Base-by-base conservation (phyloP, 1,140 invertebrate genomes). In the Dryas iulia region DNA sequence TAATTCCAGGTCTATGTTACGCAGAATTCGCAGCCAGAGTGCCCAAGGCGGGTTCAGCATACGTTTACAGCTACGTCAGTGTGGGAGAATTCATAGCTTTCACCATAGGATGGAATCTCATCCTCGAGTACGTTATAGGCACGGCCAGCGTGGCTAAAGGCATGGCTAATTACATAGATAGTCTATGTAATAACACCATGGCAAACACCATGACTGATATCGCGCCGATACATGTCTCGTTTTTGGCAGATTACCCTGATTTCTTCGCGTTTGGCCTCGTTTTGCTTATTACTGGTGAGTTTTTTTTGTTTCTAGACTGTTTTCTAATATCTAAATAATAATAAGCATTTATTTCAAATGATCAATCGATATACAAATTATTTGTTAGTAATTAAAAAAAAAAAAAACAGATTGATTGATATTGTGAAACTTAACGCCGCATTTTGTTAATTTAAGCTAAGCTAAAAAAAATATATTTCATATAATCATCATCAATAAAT, bases 101-200 rank as follows among this genome's bases (percentile, higher is more conserved):
- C 93, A 95, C 93, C 71, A 96, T 94, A 85, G 97, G 97, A 59
- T 98, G 97, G 97, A 98, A 97, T 93, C 93, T 98, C 26, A 96
- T 98, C 69, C 84, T 98, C 76, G 97, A 98, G 92, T 98, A 98
- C 93, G 95, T 97, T 1, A 97, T 98, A 6, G 91, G 91, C 47
- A 91, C 87, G 0, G 97, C 98, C 4, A 97, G 97, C 73, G 97
- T 98, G n/a, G 98, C 97, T 1, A 94, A 97, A 80, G 98, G 97
- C 21, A 95, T 98, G 81, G 97, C 97, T 80, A 96, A 95, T 59
- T 98, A 98, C 78, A 94, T 99, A 12, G 97, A 99, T 83, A 94
- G 95, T 10, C 85, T 99, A 0, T 93, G 95, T 54, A 94, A 95
- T 75, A 94, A 97, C 66, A 93, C 93, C 10, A 97, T 99, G 90